Percentiles rank a stretch among this genome's conserved stretches.
Conservation (phyloP, 2,888 invertebrate species). For the Notodonta ziczac region DNA sequence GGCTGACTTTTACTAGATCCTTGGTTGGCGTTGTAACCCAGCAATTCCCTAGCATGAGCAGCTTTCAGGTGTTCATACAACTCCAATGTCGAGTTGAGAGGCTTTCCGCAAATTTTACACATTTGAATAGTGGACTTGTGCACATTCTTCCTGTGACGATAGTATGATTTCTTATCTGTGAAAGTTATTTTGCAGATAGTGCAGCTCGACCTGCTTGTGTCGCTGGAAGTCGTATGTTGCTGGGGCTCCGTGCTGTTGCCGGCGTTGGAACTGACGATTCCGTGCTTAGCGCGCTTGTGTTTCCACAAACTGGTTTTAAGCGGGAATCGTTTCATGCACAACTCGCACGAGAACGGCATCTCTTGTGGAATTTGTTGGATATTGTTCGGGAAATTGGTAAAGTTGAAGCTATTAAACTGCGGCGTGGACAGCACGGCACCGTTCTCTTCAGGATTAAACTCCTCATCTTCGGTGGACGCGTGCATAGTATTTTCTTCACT, state of each 20-base stretch:
- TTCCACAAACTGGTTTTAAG: conserved; percentile 78
- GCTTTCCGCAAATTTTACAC: conserved; percentile 87
- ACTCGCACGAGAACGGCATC: conserved; percentile 71
- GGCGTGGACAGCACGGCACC: conserved; percentile 74
- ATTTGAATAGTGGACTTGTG: conserved; percentile 82
- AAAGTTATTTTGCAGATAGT: conserved; percentile 86
- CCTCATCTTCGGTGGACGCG: conserved; percentile 80
- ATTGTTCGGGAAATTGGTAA: conserved; percentile 64
- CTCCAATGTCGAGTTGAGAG: conserved; percentile 86
- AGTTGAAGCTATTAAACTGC: conserved; percentile 80
- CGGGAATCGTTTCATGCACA: conserved; percentile 78
- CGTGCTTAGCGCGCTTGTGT: conserved; percentile 81
- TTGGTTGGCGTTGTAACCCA: conserved; percentile 77
- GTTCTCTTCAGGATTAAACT: conserved; percentile 75
- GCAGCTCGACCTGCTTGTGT: conserved; percentile 79
- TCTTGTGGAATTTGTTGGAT: conserved; percentile 51
- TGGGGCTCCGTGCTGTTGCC: conserved; percentile 50
- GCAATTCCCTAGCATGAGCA: conserved; percentile 82
- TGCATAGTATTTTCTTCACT: conserved; percentile 82
- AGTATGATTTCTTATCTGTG: conserved; percentile 84
- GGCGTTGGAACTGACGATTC: conserved; percentile 65
- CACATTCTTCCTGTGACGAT: conserved; percentile 84
- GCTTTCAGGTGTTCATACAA: conserved; percentile 86
- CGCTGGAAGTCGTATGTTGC: conserved; percentile 40
- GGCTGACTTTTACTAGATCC: conserved; percentile 63